phyloP scores from a whole-genome alignment of 2,113 vertebrate species.

The Piprites chloris region DNA sequence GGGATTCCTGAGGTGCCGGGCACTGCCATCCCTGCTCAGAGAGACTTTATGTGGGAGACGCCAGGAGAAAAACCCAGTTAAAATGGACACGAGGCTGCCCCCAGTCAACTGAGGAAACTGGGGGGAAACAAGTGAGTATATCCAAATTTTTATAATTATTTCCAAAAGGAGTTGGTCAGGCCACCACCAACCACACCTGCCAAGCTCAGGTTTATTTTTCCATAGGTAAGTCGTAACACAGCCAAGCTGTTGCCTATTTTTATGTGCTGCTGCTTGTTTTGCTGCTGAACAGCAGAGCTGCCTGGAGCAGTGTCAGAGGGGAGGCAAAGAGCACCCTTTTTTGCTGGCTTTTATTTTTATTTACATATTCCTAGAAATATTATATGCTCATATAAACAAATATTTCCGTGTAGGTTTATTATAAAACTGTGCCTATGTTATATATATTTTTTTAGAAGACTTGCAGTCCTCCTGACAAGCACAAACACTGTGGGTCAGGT shows the following conservation, averaged over 20 bases:
- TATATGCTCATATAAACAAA: not conserved
- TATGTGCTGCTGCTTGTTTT: not conserved
- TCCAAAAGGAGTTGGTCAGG: not conserved
- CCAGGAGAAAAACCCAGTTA: not conserved
- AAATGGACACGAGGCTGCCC: accelerated
- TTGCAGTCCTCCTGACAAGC: not conserved
- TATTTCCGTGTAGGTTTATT: not conserved
- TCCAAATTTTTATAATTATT: not conserved
- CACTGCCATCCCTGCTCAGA: accelerated
- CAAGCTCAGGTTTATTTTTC: not conserved
- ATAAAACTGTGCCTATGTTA: no score
- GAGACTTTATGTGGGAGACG: not conserved
- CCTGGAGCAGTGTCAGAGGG: not conserved
- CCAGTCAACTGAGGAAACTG: accelerated
- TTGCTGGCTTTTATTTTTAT: not conserved
- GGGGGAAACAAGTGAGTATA: not conserved
- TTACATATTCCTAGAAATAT: not conserved
- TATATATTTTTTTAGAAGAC: not conserved
- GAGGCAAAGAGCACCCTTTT: not conserved
- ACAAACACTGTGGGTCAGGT: not conserved
- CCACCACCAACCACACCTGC: accelerated
- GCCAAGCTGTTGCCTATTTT: not conserved
- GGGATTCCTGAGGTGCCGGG: accelerated
- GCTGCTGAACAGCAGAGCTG: not conserved
- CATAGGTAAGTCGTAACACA: not conserved